Conservation (phyloP, 2,888 invertebrate genomes). For the Phengaris alcon region DNA sequence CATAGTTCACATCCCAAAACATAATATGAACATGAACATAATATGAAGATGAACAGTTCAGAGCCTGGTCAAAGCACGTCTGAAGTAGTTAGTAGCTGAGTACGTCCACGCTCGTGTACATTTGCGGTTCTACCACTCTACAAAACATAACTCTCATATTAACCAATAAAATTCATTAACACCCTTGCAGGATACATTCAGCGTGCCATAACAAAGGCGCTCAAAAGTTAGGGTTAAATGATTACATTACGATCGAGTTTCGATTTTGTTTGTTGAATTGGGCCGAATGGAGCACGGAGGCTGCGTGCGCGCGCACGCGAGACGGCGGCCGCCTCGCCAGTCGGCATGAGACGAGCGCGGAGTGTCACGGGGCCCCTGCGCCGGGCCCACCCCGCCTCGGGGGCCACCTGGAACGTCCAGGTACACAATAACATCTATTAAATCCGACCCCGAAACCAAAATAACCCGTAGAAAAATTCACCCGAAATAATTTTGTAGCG, state of each 20-base stretch:
- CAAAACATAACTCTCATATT: not conserved
- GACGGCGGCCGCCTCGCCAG: slow-evolving; percentile 56
- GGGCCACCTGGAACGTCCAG: slow-evolving; percentile 92
- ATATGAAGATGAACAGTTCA: too few relatives aligned
- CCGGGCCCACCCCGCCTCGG: slow-evolving; percentile 87
- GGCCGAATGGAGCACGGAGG: slow-evolving; percentile 61
- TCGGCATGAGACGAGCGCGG: slow-evolving; percentile 73
- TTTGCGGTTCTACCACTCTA: not conserved
- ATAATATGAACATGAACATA: too few relatives aligned
- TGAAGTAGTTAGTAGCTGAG: too few relatives aligned
- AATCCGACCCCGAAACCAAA: not conserved
- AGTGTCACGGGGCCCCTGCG: slow-evolving; percentile 81
- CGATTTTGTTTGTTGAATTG: slow-evolving; percentile 44
- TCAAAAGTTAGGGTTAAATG: slow-evolving; percentile 37
- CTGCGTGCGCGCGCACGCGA: slow-evolving; percentile 62
- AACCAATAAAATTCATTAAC: not conserved
- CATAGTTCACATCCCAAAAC: too few relatives aligned
- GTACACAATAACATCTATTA: slow-evolving; percentile 51
- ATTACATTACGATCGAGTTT: slow-evolving; percentile 41
- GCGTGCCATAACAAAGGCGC: slow-evolving; percentile 1
- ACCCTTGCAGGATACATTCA: not conserved
- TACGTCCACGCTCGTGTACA: too few relatives aligned
- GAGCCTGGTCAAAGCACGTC: too few relatives aligned
- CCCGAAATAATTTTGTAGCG: not conserved
- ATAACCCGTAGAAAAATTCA: not conserved